Conservation (phyloP, 2,113 vertebrate genomes). For the Ginglymostoma cirratum region DNA sequence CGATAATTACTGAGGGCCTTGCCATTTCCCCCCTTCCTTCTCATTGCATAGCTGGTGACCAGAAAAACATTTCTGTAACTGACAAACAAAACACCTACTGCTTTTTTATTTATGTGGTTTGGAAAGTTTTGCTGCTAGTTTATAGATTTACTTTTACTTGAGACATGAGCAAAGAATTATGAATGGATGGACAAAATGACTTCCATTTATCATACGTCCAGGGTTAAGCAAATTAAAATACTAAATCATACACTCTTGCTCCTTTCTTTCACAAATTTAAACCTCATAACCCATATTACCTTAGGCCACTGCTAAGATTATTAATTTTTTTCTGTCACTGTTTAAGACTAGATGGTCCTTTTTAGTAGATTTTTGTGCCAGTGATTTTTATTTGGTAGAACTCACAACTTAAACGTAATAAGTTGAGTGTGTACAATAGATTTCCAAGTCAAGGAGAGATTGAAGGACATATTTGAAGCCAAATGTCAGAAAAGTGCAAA, state of each 20-base stretch:
- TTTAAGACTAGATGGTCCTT: background rate
- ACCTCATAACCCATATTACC: background rate
- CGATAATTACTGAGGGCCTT: background rate
- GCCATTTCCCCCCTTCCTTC: background rate
- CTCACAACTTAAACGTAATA: background rate
- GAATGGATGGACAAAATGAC: background rate
- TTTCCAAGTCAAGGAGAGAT: too few relatives aligned
- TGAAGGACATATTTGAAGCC: too few relatives aligned
- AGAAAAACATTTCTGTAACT: background rate
- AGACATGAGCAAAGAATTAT: background rate
- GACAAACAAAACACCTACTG: slow-evolving; percentile 7
- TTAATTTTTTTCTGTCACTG: background rate
- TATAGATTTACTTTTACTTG: slow-evolving; percentile 24
- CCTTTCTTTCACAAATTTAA: background rate
- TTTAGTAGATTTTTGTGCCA: background rate
- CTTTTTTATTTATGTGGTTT: background rate
- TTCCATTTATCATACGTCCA: background rate
- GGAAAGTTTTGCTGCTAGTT: background rate
- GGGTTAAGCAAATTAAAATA: background rate
- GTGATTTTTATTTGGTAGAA: background rate
- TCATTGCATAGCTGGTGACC: background rate
- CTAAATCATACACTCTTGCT: background rate
- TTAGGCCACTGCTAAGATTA: background rate
- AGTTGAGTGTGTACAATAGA: background rate
- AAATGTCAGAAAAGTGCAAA: too few relatives aligned